A percentile compares a stretch with the other conserved stretches of the same genome.
Conservation (phyloP, 1,140 invertebrate genomes). For the Sinonovacula constricta region DNA sequence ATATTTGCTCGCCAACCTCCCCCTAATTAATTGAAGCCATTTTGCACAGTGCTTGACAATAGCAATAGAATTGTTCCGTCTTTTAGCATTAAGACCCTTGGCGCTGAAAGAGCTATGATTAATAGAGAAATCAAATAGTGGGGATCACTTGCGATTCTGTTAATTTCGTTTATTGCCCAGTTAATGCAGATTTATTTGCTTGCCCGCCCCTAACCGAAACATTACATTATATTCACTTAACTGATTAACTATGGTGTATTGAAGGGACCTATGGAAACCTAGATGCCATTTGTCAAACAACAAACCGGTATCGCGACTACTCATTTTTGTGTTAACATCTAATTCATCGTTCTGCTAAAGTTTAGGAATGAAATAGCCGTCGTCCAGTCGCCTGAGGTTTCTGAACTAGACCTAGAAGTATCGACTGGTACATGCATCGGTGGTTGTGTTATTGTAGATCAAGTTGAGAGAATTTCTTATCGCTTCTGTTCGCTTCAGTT, state of each 20-base stretch:
- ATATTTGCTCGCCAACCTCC: slow-evolving; percentile 45
- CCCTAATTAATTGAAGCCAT: slow-evolving; percentile 51
- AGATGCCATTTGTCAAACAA: neutral
- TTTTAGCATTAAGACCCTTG: slow-evolving; percentile 35
- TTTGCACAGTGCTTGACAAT: slow-evolving; percentile 33
- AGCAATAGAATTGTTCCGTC: slow-evolving; percentile 21
- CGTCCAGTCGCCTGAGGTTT: too few species aligned
- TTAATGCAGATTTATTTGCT: slow-evolving; percentile 49
- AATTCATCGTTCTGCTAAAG: neutral
- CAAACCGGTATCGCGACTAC: neutral
- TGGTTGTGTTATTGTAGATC: too few species aligned
- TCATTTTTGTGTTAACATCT: neutral
- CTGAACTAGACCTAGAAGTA: too few species aligned
- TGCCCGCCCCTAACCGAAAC: slow-evolving; percentile 23
- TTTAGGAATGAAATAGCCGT: too few species aligned
- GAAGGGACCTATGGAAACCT: neutral
- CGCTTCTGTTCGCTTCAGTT: too few species aligned
- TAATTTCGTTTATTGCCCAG: slow-evolving; percentile 47
- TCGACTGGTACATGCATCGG: too few species aligned
- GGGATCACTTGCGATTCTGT: slow-evolving; percentile 28
- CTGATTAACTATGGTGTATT: slow-evolving; percentile 25
- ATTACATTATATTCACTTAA: slow-evolving; percentile 50
- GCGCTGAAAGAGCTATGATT: slow-evolving; percentile 41
- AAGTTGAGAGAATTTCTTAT: too few species aligned
- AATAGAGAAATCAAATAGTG: slow-evolving; percentile 47